Percentiles rank a stretch among this genome's conserved stretches.
Conservation (phyloP, 2,888 invertebrate species). For the Rotaria magnacalcarata region DNA sequence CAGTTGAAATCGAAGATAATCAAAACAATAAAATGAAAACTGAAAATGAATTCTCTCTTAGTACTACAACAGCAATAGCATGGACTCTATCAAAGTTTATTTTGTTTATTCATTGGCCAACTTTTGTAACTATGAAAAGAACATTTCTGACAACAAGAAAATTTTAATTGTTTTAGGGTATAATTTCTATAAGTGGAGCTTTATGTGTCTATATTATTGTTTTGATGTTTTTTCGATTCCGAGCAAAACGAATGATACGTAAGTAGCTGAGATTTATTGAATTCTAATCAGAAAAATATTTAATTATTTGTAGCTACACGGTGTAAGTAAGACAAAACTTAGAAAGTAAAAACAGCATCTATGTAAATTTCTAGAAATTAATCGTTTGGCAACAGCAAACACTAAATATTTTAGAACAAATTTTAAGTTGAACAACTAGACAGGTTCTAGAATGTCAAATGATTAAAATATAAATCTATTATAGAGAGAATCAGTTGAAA, state of each 20-base stretch:
- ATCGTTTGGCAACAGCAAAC: too few species aligned
- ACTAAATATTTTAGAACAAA: too few species aligned
- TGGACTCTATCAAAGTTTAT: background rate
- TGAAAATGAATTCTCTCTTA: slow-evolving; percentile 38
- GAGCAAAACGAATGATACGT: background rate
- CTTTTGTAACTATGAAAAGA: background rate
- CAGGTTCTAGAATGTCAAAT: too few species aligned
- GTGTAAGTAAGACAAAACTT: too few species aligned
- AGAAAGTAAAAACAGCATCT: too few species aligned
- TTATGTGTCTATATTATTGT: slow-evolving; percentile 8
- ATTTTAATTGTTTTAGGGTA: background rate
- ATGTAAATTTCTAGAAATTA: too few species aligned
- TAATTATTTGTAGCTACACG: too few species aligned
- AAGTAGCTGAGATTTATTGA: background rate
- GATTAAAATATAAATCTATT: too few species aligned
- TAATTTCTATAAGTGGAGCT: background rate
- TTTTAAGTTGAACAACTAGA: too few species aligned
- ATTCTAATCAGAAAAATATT: too few species aligned
- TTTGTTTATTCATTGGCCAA: background rate
- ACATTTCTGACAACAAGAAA: background rate
- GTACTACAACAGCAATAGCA: slow-evolving; percentile 5
- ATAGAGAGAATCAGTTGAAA: too few species aligned
- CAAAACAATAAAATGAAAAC: slow-evolving; percentile 10
- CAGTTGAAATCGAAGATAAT: slow-evolving; percentile 50
- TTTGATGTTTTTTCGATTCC: background rate